Evolutionary conservation across 2,797 vertebrate species (phyloP).

Genomic region (Anisognathus igniventris): DNA sequence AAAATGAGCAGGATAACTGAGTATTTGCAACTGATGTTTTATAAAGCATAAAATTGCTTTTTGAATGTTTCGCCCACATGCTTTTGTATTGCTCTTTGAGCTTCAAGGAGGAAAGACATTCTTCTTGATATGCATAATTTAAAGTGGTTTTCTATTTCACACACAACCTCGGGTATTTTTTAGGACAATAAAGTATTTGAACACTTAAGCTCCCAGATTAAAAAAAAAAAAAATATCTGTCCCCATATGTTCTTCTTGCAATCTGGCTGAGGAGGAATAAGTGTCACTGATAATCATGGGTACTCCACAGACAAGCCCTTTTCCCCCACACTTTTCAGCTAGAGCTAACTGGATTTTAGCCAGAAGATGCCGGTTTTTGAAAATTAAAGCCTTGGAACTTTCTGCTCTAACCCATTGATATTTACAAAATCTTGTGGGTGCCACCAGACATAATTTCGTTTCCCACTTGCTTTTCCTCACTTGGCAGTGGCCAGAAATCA

Average conservation of each 20-base stretch:
- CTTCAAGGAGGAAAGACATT: neutral
- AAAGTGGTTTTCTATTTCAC: constrained; percentile 12
- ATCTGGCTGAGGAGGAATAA: neutral
- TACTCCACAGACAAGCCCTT: neutral
- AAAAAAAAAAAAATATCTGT: neutral
- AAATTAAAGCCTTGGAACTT: neutral
- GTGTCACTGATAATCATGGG: neutral
- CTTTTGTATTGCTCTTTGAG: constrained; percentile 5
- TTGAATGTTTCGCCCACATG: neutral
- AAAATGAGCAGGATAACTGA: constrained; percentile 24
- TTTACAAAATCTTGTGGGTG: neutral
- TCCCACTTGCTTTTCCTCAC: neutral
- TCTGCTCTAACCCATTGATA: neutral
- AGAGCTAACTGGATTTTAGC: neutral
- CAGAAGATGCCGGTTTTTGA: neutral
- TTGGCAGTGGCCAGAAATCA: neutral
- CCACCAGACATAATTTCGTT: neutral
- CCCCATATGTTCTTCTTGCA: neutral
- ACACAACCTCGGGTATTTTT: neutral
- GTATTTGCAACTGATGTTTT: constrained; percentile 24
- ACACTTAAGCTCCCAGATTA: neutral
- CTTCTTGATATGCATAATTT: constrained; percentile 39
- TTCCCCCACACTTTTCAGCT: neutral
- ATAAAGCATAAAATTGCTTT: constrained; percentile 44
- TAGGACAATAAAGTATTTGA: constrained; percentile 1